Base-by-base conservation (phyloP, 1,140 invertebrate species). In the Aphidius gifuensis region DNA sequence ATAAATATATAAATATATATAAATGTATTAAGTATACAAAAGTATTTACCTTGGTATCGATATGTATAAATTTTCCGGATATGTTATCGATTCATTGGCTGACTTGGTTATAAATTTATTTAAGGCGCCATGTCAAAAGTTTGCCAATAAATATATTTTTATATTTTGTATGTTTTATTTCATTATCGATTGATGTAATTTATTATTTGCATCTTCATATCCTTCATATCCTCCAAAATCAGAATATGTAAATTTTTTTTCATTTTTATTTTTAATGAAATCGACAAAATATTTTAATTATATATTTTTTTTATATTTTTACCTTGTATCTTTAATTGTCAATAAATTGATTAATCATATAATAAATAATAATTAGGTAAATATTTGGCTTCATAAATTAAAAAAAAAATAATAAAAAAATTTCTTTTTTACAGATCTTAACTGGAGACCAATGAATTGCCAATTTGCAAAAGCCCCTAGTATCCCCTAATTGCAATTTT, bases 401-500 rank as follows among this genome's bases (percentile, higher is more conserved):
- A 32, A 32, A 16, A 16, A 16, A 16, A 16, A 16, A 16, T 16
- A 16, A 32, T 32, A 32, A 32, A 3, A 32, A 32, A 3, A 32
- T 1, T 54, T n/a, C 40, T 50, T 39, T 61, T 48, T 47, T 38
- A 6, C 42, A 50, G 45, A 57, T 11, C 49, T 46, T 32, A 47
- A 11, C 59, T 54, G 47, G 56, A 56, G 38, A 40, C 66, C 65
- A 62, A 68, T 70, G 65, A 74, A 71, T 71, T 68, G 68, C 68
- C 72, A 71, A 74, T 71, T 71, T 72, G 69, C 62, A 60, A 43
- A 57, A 61, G 49, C 56, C 67, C 69, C 65, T 51, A 9, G 53
- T 56, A 64, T 62, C 39, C 66, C 56, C 61, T 73, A 71, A 74
- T 74, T 74, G 69, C 66, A 63, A 72, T 71, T 71, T 74, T 72